Percentiles rank a stretch among this genome's conserved stretches.
phyloP scores from a whole-genome alignment of 2,113 vertebrate genomes.

The Campylomormyrus tamandua region DNA sequence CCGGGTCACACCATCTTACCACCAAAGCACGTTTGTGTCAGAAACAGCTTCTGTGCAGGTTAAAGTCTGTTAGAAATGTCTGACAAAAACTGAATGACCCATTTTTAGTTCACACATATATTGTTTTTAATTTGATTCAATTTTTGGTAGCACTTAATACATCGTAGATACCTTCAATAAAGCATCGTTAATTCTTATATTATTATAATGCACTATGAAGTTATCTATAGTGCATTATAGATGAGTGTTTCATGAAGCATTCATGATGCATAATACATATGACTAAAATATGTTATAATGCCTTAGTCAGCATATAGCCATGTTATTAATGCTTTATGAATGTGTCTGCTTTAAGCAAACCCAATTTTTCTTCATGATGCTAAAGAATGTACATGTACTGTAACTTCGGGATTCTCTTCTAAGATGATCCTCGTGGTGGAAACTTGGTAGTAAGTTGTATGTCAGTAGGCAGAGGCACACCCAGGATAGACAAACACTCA shows the following conservation, averaged over 20 bases:
- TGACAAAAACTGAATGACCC: not conserved
- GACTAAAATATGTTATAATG: not conserved
- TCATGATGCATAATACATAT: no score
- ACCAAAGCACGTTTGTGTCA: not conserved
- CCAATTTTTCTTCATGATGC: no score
- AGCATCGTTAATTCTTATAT: no score
- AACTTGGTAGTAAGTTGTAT: not conserved
- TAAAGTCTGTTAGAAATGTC: not conserved
- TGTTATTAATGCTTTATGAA: no score
- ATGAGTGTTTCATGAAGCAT: no score
- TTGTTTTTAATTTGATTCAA: not conserved
- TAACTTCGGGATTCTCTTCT: not conserved
- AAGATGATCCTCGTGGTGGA: not conserved
- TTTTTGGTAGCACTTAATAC: not conserved
- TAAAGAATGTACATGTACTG: not conserved
- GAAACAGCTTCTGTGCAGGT: not conserved
- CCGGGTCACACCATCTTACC: not conserved
- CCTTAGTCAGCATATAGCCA: not conserved
- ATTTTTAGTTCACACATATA: not conserved
- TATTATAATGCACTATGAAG: no score
- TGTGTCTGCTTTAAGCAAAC: no score
- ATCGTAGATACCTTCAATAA: no score
- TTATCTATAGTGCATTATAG: no score
- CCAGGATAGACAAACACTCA: not conserved
- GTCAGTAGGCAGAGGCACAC: not conserved